Evolutionary conservation across 2,888 invertebrate genomes (phyloP), one percentile per base, ranked within the genome.

Genomic region (Eulithis prunata): DNA sequence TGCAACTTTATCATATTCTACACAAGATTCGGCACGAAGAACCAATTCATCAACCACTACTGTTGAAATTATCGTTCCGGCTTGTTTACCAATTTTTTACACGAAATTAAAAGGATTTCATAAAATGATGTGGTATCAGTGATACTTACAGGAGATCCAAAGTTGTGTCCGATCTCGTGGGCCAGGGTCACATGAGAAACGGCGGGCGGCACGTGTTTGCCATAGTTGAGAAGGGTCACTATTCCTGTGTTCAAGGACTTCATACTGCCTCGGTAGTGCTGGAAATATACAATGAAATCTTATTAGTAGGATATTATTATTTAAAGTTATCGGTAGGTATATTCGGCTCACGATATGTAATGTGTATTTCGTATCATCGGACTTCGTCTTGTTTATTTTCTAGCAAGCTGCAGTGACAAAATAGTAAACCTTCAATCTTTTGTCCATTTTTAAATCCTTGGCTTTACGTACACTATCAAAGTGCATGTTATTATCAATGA

Each of bases 141-240:
- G 21, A 6, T 51, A 68, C 77, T 82, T 93, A 98, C 98, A 87
- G 98, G 98, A 60, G 98, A 98, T 72, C 99, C 99, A 86, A 99
- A 99, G 93, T 99, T 99, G 93, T 99, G 99, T 64, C 99, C 99
- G 81, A 99, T 98, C 94, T 99, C 99, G 91, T 99, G 99, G 13
- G 99, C 99, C 75, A 99, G 94, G 4, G 99, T 99, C 74, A 99
- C 97, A 90, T 99, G 99, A 11, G 98, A 98, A 53, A 99, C 99
- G 60, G 99, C 98, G n/a, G 99, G 98, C 67, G 99, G 98, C 70
- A 99, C 99, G 89, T 98, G 97, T 89, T 98, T 98, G 67, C 99
- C 99, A 93, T 99, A 99, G 94, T 99, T 99, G 71, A 99, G 94
- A 72, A 99, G 94, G 38, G 99, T 99, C 68, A 99, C 98, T 81